phyloP scores from a whole-genome alignment of 2,797 vertebrate species.

The Rhabdophis nuchalis region DNA sequence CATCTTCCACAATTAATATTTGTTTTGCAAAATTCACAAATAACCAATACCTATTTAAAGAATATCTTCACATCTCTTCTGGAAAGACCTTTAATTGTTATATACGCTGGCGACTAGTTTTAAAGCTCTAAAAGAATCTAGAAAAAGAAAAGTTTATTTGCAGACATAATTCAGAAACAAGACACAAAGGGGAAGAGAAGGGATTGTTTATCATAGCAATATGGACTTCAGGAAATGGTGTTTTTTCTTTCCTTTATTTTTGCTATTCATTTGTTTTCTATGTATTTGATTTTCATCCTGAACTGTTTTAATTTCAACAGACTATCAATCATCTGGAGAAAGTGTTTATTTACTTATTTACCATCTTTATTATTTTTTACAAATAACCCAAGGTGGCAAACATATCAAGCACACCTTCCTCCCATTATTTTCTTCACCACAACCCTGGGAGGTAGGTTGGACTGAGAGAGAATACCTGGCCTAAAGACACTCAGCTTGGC shows the following conservation, averaged over 20 bases:
- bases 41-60: neutral
- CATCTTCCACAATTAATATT: neutral
- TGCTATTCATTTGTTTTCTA: neutral
- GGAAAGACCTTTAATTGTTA: neutral
- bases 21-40: neutral
- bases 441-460: too few species aligned
- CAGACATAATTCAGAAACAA: neutral
- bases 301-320: neutral
- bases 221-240: neutral
- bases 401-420: too few species aligned
- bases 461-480: too few species aligned
- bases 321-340: too few species aligned
- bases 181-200: neutral
- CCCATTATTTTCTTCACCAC: too few species aligned
- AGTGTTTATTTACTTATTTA: too few species aligned
- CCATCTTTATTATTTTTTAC: too few species aligned
- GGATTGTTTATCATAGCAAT: neutral
- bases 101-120: neutral
- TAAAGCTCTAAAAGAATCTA: neutral
- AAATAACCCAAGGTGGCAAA: too few species aligned
- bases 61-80: neutral
- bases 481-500: too few species aligned
- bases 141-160: neutral
- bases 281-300: neutral
- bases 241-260: neutral